Percentiles rank a stretch among this genome's conserved stretches.
phyloP scores from a whole-genome alignment of 2,797 vertebrate species.

The Euphonia xanthogaster region DNA sequence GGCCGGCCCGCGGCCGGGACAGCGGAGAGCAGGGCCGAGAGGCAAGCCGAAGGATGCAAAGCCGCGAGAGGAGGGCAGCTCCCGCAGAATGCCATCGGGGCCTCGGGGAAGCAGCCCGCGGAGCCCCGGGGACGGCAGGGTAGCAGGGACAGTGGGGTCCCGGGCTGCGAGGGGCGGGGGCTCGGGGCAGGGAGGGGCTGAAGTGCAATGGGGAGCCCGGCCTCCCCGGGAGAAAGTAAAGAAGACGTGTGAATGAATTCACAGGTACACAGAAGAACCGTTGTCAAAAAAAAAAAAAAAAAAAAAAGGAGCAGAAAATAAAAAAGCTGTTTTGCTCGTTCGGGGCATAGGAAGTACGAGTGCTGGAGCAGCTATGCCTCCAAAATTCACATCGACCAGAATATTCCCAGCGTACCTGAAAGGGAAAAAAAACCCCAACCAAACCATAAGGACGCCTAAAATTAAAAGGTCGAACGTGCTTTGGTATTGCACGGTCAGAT shows the following conservation, averaged over 20 bases:
- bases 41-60: not conserved
- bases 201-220: not conserved
- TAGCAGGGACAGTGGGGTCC: accelerated
- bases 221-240: not conserved
- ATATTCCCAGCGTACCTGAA: not conserved
- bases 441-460: not conserved
- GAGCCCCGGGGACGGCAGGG: not conserved
- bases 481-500: not conserved
- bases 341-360: not conserved
- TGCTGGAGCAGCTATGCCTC: not conserved
- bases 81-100: not conserved
- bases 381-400: not conserved
- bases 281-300: too few species aligned
- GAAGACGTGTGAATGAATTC: not conserved
- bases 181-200: not conserved
- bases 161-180: too few species aligned
- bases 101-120: not conserved
- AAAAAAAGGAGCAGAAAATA: too few species aligned
- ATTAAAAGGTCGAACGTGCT: not conserved
- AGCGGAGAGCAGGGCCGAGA: not conserved
- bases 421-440: not conserved
- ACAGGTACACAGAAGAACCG: not conserved
- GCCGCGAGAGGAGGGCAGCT: too few species aligned
- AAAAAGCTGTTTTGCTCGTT: not conserved
- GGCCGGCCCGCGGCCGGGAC: too few species aligned